Evolutionary conservation across 2,888 invertebrate genomes (phyloP).

Genomic region (Thysanoteuthis rhombus): DNA sequence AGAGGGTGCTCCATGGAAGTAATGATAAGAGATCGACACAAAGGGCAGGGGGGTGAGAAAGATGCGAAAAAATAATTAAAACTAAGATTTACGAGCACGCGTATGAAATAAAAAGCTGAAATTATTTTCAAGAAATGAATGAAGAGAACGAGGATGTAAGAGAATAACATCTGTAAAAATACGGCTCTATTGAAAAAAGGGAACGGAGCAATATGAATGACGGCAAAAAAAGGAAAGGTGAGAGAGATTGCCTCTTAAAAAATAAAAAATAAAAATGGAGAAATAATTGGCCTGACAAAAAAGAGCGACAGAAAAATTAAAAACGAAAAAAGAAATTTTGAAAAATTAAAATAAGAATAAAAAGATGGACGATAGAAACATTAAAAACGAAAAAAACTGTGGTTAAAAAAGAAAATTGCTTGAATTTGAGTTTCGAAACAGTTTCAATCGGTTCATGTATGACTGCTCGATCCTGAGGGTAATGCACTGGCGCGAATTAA

Average conservation of each 20-base stretch:
- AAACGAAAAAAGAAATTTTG: no score
- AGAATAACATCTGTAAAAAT: neutral
- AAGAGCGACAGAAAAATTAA: neutral
- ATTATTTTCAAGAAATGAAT: neutral
- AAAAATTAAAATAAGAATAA: no score
- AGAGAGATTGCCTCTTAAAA: neutral
- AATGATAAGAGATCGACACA: neutral
- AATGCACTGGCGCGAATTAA: neutral
- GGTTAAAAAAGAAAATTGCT: neutral
- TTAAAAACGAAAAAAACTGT: neutral
- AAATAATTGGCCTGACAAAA: neutral
- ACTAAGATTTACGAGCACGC: neutral
- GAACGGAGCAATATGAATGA: neutral
- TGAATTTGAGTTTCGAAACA: neutral
- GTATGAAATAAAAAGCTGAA: neutral
- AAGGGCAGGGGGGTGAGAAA: neutral
- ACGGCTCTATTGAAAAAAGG: neutral
- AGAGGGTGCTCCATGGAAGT: neutral
- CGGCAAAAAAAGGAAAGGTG: neutral
- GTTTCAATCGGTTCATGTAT: neutral
- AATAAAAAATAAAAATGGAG: neutral
- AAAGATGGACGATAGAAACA: neutral
- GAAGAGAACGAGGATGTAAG: neutral
- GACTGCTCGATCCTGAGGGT: neutral
- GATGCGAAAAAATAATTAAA: neutral